Conservation (phyloP, 2,888 invertebrate species). For the Dynastes hyllus region DNA sequence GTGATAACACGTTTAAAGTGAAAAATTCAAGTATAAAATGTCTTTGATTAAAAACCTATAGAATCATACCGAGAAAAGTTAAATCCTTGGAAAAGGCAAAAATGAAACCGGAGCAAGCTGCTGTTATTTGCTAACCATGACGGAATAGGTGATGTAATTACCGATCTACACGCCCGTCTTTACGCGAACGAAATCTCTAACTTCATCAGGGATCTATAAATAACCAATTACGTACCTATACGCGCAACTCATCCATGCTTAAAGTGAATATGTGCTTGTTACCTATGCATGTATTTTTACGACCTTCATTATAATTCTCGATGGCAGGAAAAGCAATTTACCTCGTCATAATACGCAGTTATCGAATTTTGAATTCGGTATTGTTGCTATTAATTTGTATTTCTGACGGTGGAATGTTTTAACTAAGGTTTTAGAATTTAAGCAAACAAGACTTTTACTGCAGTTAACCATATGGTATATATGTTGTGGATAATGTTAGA, state of each 20-base stretch:
- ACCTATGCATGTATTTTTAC: constrained; percentile 31
- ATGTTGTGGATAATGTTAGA: too few relatives aligned
- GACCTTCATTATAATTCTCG: constrained; percentile 33
- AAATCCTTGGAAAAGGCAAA: constrained; percentile 14
- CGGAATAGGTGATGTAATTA: constrained; percentile 40
- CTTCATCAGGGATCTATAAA: constrained; percentile 36
- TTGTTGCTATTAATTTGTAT: not conserved
- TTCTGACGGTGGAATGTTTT: too few relatives aligned
- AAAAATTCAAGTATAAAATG: too few relatives aligned
- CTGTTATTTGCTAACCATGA: constrained; percentile 38
- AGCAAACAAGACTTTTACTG: too few relatives aligned
- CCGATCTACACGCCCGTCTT: constrained; percentile 28
- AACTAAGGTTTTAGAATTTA: too few relatives aligned
- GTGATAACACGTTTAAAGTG: too few relatives aligned
- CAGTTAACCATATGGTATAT: too few relatives aligned
- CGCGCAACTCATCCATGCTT: constrained; percentile 13
- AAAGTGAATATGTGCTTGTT: constrained; percentile 20
- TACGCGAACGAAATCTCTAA: constrained; percentile 44
- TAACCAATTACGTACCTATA: constrained; percentile 38
- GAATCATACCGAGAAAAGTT: not conserved
- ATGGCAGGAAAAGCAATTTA: constrained; percentile 3
- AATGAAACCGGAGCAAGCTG: not conserved
- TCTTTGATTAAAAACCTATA: too few relatives aligned
- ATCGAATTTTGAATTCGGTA: not conserved
- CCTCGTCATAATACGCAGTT: not conserved